Base-by-base conservation (phyloP, 1,140 invertebrate species). In the Drosophila pectinifera region DNA sequence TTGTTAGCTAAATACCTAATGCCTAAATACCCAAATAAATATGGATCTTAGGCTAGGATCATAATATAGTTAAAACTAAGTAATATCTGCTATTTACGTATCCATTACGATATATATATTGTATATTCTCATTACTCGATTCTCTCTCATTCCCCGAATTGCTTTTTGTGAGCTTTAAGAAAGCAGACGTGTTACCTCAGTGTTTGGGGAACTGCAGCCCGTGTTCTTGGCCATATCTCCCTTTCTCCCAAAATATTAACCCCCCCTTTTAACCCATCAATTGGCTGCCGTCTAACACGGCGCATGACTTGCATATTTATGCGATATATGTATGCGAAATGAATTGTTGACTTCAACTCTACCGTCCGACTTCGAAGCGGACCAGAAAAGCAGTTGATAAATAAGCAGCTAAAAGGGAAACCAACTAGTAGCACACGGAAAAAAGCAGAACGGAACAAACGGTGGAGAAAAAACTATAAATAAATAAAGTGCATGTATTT, bases 251-350 rank as follows among this genome's bases (percentile, higher is more conserved):
- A 28, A 63, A 28, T 28, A 31, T 22, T n/a, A 22, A 39, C 6
- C 22, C 34, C 36, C 45, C 48, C 5, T 18, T 26, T 42, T 39
- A 53, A 14, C 56, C 42, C 43, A 36, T 49, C 57, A 51, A 69
- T 62, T 56, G 53, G 55, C 24, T 38, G 58, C 24, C 31, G 68
- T 83, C 65, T 76, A 76, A 76, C 72, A 73, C 38, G 73, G 73
- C 68, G 36, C 82, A 86, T 85, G 81, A 86, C 81, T 85, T 80
- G 81, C 81, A 85, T 85, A 78, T 80, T 73, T 78, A 80, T 73
- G 81, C n/a, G 77, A 51, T 72, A 80, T 80, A 64, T 84, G 81
- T 80, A 64, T 84, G 81, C 77, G 45, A 85, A 85, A 74, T 81
- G 77, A 85, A 85, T 81, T 80, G 82, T 85, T 85, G 65, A 75